Conservation (phyloP, 2,888 invertebrate genomes). For the Yponomeuta sedellus region DNA sequence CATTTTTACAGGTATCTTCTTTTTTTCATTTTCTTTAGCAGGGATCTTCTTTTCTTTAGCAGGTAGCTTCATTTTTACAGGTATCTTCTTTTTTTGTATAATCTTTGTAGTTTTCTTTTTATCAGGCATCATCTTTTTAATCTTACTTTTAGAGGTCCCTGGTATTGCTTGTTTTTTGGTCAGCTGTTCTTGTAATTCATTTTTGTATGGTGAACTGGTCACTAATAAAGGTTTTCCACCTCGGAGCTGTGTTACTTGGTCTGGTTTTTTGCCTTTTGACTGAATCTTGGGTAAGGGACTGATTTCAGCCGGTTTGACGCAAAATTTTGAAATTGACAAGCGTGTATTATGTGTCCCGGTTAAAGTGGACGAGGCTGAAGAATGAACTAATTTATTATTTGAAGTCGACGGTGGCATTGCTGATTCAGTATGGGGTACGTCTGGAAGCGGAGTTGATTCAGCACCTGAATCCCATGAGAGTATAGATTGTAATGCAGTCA, state of each 20-base stretch:
- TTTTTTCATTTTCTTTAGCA: no score
- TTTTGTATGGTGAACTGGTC: slow-evolving; percentile 6
- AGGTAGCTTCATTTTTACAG: no score
- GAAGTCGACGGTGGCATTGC: background rate
- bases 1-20: no score
- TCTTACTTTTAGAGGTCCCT: background rate
- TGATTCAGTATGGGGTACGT: background rate
- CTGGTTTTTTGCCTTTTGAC: background rate
- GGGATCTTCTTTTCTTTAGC: no score
- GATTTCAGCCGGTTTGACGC: background rate
- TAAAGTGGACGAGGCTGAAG: no score
- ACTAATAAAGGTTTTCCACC: background rate
- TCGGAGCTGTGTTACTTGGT: background rate
- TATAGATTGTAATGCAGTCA: no score
- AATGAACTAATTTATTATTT: background rate
- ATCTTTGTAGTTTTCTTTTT: no score
- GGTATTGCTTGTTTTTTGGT: background rate
- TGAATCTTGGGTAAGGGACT: background rate
- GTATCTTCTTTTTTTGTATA: no score
- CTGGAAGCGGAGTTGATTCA: background rate
- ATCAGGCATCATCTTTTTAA: background rate
- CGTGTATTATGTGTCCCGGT: no score
- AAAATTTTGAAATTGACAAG: background rate
- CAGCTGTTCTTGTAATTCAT: background rate
- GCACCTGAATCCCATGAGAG: background rate